These are phyloP conservation scores for Gallinago media DNA, from an alignment of 2,113 vertebrate genomes.

Conservation along the genomic window DNA sequence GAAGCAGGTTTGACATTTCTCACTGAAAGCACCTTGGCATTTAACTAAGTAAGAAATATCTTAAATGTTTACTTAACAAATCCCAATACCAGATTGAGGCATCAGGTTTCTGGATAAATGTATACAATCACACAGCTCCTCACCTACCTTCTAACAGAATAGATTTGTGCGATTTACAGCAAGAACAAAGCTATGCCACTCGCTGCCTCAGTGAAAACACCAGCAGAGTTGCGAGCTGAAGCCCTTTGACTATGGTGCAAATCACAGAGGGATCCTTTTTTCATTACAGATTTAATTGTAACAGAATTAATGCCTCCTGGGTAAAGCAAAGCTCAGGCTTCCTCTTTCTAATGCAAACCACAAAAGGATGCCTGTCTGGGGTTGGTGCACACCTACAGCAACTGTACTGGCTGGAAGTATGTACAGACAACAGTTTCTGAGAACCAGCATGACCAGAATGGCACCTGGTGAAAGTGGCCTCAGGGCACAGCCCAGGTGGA, in stretches of 20 bases:
- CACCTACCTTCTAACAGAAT: rapidly evolving
- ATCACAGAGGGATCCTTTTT: not conserved
- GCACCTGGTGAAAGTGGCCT: not conserved
- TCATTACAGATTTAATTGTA: not conserved
- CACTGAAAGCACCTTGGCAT: not conserved
- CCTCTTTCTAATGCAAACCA: not conserved
- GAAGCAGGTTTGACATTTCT: not conserved
- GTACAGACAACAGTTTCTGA: not conserved
- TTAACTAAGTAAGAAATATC: not conserved
- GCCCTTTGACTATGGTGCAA: not conserved
- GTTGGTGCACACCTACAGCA: not conserved
- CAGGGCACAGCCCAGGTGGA: not conserved
- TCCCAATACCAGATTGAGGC: not conserved
- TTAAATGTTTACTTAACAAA: not conserved
- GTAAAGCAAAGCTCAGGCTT: not conserved
- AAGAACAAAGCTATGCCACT: not conserved
- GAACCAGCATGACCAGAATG: not conserved
- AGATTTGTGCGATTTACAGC: not conserved
- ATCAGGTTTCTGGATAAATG: not conserved
- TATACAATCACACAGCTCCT: not conserved
- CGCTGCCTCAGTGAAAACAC: not conserved
- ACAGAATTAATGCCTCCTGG: not conserved
- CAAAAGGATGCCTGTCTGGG: not conserved
- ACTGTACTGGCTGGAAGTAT: not conserved
- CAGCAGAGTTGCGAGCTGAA: not conserved